phyloP scores from a whole-genome alignment of 2,113 vertebrate species.

The Sakesphorus luctuosus region DNA sequence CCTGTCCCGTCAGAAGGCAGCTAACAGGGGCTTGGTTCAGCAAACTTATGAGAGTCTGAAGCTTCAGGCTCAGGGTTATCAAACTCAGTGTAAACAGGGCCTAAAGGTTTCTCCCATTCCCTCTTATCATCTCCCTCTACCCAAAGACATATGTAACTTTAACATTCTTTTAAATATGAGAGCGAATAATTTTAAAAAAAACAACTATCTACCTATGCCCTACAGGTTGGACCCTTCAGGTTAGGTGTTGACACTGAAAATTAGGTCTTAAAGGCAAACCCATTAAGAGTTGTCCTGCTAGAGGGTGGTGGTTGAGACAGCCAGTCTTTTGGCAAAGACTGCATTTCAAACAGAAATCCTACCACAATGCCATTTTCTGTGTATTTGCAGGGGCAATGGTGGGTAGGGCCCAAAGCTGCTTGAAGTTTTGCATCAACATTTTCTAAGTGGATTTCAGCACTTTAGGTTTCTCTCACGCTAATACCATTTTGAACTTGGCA shows the following conservation, averaged over 20 bases:
- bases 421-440: conserved; percentile 11
- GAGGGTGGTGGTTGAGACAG: conserved; percentile 22
- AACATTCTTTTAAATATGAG: conserved; percentile 59
- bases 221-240: conserved; percentile 56
- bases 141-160: conserved; percentile 44
- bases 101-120: conserved; percentile 27
- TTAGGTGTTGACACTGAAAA: conserved; percentile 65
- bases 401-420: conserved; percentile 47
- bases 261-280: conserved; percentile 25
- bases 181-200: neutral
- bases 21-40: neutral
- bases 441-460: conserved; percentile 38
- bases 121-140: conserved; percentile 1
- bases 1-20: neutral
- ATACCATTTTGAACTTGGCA: conserved; percentile 44
- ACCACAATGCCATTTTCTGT: neutral
- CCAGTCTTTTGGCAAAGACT: neutral
- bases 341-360: conserved; percentile 14
- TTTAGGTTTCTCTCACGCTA: conserved; percentile 47
- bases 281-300: neutral
- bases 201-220: conserved; percentile 36
- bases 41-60: conserved; percentile 20
- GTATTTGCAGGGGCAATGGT: neutral
- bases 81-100: conserved; percentile 50
- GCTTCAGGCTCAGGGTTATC: conserved; percentile 26